These are phyloP conservation scores for Ectropis grisescens DNA, from an alignment of 1,140 invertebrate species.

Conservation along the genomic window DNA sequence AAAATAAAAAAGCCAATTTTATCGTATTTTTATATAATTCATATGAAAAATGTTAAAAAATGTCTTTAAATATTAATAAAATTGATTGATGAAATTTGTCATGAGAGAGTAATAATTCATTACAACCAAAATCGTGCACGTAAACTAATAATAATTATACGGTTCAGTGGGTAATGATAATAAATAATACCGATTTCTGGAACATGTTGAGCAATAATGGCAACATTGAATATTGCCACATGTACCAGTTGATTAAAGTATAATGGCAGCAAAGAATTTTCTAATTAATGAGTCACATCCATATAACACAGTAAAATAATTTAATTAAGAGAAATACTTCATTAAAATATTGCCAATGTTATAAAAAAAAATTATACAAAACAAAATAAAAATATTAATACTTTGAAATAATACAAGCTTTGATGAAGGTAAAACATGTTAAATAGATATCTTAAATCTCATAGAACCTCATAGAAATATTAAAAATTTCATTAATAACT, in stretches of 20 bases:
- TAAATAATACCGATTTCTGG: conserved; percentile 15
- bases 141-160: conserved; percentile 28
- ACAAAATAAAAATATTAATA: conserved; percentile 35
- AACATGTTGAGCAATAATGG: too few relatives aligned
- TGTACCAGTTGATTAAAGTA: too few relatives aligned
- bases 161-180: conserved; percentile 7
- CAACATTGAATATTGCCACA: too few relatives aligned
- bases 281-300: too few relatives aligned
- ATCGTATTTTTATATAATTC: conserved; percentile 58
- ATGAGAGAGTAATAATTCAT: conserved; percentile 26
- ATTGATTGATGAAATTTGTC: conserved; percentile 37
- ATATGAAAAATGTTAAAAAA: conserved; percentile 57
- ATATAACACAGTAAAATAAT: too few relatives aligned
- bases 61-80: conserved; percentile 57
- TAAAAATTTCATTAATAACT: conserved; percentile 28
- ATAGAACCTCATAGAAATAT: conserved; percentile 40
- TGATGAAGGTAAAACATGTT: conserved; percentile 37
- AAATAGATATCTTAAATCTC: conserved; percentile 44
- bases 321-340: too few relatives aligned
- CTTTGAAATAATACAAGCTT: conserved; percentile 46
- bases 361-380: conserved; percentile 28
- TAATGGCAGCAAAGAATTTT: too few relatives aligned
- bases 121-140: conserved; percentile 33
- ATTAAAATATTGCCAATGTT: conserved; percentile 4
- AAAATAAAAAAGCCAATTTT: conserved; percentile 25